phyloP scores from a whole-genome alignment of 2,888 invertebrate species.

The Rhogogaster chlorosoma region DNA sequence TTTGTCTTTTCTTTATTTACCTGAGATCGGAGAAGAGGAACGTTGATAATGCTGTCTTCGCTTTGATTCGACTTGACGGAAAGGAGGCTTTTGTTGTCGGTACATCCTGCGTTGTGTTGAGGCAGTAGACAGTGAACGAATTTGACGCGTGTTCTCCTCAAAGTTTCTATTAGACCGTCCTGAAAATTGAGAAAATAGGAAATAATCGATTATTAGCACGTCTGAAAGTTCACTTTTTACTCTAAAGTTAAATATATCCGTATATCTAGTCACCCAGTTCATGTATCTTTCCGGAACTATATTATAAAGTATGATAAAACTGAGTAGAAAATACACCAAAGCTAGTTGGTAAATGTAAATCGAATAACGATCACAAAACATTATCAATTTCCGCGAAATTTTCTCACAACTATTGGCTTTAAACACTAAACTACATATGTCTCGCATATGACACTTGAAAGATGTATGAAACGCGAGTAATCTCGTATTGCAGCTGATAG shows the following conservation, averaged over 20 bases:
- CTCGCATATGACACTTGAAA: conserved; percentile 12
- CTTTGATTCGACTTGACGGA: conserved; percentile 78
- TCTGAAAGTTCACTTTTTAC: not conserved
- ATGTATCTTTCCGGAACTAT: not conserved
- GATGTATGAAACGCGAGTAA: not conserved
- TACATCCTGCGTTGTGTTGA: conserved; percentile 87
- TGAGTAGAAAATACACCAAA: not conserved
- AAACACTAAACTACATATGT: not conserved
- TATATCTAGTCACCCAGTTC: not conserved
- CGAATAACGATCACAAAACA: not conserved
- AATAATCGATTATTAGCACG: not conserved
- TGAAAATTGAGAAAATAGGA: conserved; percentile 72
- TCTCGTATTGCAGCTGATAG: conserved; percentile 14
- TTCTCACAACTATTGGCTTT: not conserved
- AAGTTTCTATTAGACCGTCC: conserved; percentile 95
- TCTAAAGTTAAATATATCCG: not conserved
- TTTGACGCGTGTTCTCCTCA: conserved; percentile 91
- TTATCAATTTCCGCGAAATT: not conserved
- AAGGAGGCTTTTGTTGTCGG: conserved; percentile 78
- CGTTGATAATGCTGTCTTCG: conserved; percentile 84
- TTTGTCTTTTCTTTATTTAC: too few relatives aligned
- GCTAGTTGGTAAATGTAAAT: conserved; percentile 21
- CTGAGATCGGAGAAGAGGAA: conserved; percentile 93
- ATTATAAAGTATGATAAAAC: not conserved
- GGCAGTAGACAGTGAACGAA: conserved; percentile 94